Evolutionary conservation across 2,113 vertebrate species (phyloP), one percentile per base, ranked within the genome.

Genomic region (Austrofundulus limnaeus): DNA sequence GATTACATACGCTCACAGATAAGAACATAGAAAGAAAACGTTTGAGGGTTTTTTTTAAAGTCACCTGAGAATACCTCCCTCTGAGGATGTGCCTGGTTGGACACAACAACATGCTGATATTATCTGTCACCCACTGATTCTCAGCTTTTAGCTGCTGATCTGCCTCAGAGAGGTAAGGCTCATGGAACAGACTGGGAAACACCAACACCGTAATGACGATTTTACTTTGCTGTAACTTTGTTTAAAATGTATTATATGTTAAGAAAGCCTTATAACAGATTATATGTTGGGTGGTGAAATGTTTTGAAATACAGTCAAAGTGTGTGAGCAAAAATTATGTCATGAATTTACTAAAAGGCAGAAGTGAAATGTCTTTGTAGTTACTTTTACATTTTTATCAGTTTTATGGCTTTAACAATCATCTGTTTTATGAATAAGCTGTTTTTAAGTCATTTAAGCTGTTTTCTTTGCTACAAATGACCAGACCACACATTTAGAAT

Each of bases 61-160:
- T 39, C 59, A 13, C 24, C 13, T 39, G 59, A 34, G 46, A 61
- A 37, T 28, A 0, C 31, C 15, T 2, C 21, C 48, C 47, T 16
- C 2, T 34, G 57, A 60, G 56, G 56, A 51, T 52, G 19, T 19
- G 16, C 7, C 38, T 46, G 46, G 15, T 37, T 43, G 31, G 56
- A 46, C 57, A n/a, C 8, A 51, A 53, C 51, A 52, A 69, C 14
- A 12, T 24, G 31, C 31, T n/a, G 15, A 50, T 50, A 50, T 61
- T 50, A 50, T 15, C 14, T 8, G 45, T 23, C 19, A 48, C 15
- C 12, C 13, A 21, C 19, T 13, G 15, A 2, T 15, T 37, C 20
- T 39, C 21, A 24, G 34, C 15, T 4, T 38, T 61, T n/a, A 19
- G 23, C 24, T 31, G 23, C 21, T 49, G 46, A 49, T 11, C 46